Conservation (phyloP, 2,888 invertebrate species). For the Helicoverpa assulta region DNA sequence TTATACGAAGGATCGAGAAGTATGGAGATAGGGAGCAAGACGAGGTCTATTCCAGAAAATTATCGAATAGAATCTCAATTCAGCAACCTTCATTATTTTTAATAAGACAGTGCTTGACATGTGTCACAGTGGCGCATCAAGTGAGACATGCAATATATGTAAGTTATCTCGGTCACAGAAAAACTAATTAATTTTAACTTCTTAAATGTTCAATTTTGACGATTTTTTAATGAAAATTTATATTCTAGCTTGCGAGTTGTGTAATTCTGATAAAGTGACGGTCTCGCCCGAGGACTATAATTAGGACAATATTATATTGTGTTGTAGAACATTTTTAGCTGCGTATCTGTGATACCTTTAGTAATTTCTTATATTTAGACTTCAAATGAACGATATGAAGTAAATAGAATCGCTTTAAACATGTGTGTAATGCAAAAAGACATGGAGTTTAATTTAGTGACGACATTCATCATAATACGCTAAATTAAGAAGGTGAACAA, state of each 20-base stretch:
- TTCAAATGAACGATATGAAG: background rate
- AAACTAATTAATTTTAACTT: background rate
- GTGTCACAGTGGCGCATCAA: background rate
- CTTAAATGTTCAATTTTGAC: background rate
- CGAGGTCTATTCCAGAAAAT: too few relatives aligned
- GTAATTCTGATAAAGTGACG: background rate
- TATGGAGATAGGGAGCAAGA: background rate
- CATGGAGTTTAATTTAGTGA: constrained; percentile 1
- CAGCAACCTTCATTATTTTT: background rate
- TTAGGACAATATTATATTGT: background rate
- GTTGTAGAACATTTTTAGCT: background rate
- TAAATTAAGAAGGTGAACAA: constrained; percentile 43
- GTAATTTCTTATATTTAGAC: background rate
- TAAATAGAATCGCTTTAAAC: constrained; percentile 7
- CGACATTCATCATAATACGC: constrained; percentile 20
- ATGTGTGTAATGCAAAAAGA: constrained; percentile 11
- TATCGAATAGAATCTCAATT: background rate
- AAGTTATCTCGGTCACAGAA: background rate
- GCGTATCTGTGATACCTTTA: background rate
- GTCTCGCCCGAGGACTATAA: too few relatives aligned
- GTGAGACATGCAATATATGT: background rate
- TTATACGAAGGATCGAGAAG: background rate
- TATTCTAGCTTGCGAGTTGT: background rate
- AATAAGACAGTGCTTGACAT: background rate
- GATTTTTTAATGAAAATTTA: background rate